Base-by-base conservation (phyloP, 2,888 invertebrate genomes). In the Agonum fuliginosum region DNA sequence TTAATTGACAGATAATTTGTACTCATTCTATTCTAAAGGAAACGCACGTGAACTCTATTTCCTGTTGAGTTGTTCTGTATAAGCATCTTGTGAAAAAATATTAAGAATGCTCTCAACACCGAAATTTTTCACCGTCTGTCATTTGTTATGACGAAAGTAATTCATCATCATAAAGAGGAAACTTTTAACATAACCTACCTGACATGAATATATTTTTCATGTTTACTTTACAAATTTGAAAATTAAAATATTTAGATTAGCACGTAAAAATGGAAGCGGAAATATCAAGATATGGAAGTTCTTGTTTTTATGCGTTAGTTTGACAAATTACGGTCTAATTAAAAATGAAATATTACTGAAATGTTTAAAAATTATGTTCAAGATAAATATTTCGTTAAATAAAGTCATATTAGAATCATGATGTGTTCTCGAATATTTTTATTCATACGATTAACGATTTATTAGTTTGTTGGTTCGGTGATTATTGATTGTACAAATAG, bases 1-100 rank as follows among this genome's bases (percentile, higher is more conserved):
- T 62, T 62, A 62, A 30, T 62, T 62, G 58, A 30, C 58, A 62
- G 14, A 62, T 19, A 62, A 62, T 62, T 62, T 62, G 17, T 62
- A 72, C 37, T 43, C 69, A 46, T 43, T 43, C 24, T 41, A 6
- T 27, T 12, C 17, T 17, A 43, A 69, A 43, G 46, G 22, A 65
- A 37, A 12, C 43, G n/a, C 46, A 69, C 27, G 30, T 43, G 27
- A 24, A 17, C 12, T 12, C 1, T n/a, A 34, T 51, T 51, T 51
- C 51, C 22, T 51, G 22, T 2, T 5, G 22, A 51, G 12, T 43
- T 30, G 4, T n/a, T n/a, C n/a, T n/a, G n/a, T n/a, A n/a, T n/a
- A n/a, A n/a, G n/a, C 2, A 46, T 17, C 17, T 17, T 46, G 1
- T 2, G 41, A 41, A 2, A 41, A 41, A 41, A 41, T 41, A 0